A percentile compares a stretch with the other conserved stretches of the same genome.
These are phyloP conservation scores for Terrapene triunguis DNA, from an alignment of 2,113 vertebrate species.

Conservation along the genomic window DNA sequence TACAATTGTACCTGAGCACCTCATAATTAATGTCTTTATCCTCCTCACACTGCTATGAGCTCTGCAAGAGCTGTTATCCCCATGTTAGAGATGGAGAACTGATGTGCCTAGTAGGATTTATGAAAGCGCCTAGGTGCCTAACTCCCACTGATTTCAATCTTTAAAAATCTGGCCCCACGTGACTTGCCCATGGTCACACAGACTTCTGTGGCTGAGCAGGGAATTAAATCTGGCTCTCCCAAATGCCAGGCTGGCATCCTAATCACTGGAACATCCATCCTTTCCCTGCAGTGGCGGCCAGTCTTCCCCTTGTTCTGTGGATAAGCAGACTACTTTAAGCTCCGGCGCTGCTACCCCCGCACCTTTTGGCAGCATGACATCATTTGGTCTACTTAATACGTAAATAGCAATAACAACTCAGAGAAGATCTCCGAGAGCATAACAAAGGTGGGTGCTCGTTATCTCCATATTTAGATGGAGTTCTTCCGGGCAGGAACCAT, in stretches of 20 bases:
- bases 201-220: background rate
- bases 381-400: background rate
- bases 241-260: rapidly evolving
- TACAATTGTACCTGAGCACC: background rate
- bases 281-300: background rate
- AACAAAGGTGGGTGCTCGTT: background rate
- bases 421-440: background rate
- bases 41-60: background rate
- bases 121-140: background rate
- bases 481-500: background rate
- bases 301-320: rapidly evolving
- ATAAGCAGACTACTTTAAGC: background rate
- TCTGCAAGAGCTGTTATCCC: background rate
- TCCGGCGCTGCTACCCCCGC: background rate
- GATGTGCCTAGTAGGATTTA: background rate
- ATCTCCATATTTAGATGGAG: background rate
- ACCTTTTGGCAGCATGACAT: background rate
- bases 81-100: background rate
- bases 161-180: background rate
- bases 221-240: background rate
- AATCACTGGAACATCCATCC: background rate
- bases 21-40: background rate
- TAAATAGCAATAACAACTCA: background rate
- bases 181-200: background rate
- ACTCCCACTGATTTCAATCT: background rate